Evolutionary conservation across 1,140 invertebrate species (phyloP).

Genomic region (Platyscapa corneri): DNA sequence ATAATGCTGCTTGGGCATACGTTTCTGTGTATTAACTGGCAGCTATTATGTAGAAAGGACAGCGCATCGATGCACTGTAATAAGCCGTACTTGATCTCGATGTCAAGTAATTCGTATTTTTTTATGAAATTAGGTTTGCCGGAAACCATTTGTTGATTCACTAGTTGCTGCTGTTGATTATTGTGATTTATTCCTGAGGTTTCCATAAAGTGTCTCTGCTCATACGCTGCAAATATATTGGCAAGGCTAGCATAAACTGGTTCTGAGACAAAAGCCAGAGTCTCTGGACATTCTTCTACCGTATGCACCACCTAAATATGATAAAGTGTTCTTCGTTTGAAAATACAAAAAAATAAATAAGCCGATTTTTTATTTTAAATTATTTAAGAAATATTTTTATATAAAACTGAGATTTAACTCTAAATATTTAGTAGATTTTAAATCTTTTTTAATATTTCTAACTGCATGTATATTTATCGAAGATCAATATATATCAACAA

Average conservation of each 20-base stretch:
- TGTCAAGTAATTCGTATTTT: conserved; percentile 91
- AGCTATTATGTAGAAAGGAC: conserved; percentile 90
- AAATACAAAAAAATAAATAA: too few species aligned
- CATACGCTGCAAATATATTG: conserved; percentile 88
- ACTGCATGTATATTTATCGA: not conserved
- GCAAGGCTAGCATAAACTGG: conserved; percentile 90
- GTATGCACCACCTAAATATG: conserved; percentile 80
- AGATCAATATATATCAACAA: not conserved
- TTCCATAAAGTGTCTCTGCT: conserved; percentile 64
- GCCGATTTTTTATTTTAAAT: too few species aligned
- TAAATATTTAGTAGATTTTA: too few species aligned
- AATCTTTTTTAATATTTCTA: too few species aligned
- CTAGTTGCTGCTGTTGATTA: conserved; percentile 58
- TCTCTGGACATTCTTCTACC: conserved; percentile 88
- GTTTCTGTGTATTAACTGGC: conserved; percentile 92
- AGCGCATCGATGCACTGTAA: conserved; percentile 95
- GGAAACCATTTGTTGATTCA: conserved; percentile 43
- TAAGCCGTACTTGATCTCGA: conserved; percentile 94
- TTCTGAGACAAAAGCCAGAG: conserved; percentile 93
- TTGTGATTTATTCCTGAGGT: conserved; percentile 52
- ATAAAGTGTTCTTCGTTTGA: not conserved
- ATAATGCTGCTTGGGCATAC: conserved; percentile 94
- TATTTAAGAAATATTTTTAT: too few species aligned
- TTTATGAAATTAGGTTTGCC: conserved; percentile 78
- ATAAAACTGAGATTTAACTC: too few species aligned